Evolutionary conservation across 2,888 invertebrate species (phyloP), one percentile per base, ranked within the genome.

Genomic region (Cephus rjabovi): DNA sequence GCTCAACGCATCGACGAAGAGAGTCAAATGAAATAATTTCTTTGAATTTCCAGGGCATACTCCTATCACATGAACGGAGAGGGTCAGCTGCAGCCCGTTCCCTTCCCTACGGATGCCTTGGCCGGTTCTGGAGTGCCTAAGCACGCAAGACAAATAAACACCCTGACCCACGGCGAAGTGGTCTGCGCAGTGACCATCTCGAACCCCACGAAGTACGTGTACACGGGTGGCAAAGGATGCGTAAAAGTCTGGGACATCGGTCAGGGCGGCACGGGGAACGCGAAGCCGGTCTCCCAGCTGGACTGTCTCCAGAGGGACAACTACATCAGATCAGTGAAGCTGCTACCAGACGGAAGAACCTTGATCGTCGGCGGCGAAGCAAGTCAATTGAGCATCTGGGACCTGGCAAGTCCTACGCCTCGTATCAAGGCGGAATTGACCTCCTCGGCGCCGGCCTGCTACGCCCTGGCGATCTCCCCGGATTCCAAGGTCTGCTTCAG

Each of bases 401-500:
- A 99, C 92, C 92, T 99, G 84, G 96, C 96, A 81, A 96, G 97
- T 86, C 97, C 97, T 70, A 97, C 97, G 84, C 98, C 98, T 79
- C 93, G 98, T 78, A 97, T 98, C 89, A 97, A 98, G 90, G 97
- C 97, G 15, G 98, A 98, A 90, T 92, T 97, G 77, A 96, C 96
- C 34, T 96, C 96, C 1, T 96, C 96, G 80, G 98, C 98, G 80
- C 98, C 99, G 34, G 99, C 99, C 0, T 99, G 99, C 92, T 99
- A 99, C 92, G 99, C 99, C 76, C 94, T 99, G 77, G 99, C 99
- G 81, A 98, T 99, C 87, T 98, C 98, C 86, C 98, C 98, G 0
- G 99, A 99, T 92, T 97, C 97, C 80, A 98, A 98, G 94, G 97
- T 98, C 81, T 98, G 99, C 94, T 99, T 99, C 93, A 98, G 98